phyloP scores from a whole-genome alignment of 2,113 vertebrate genomes.

The Caretta caretta region DNA sequence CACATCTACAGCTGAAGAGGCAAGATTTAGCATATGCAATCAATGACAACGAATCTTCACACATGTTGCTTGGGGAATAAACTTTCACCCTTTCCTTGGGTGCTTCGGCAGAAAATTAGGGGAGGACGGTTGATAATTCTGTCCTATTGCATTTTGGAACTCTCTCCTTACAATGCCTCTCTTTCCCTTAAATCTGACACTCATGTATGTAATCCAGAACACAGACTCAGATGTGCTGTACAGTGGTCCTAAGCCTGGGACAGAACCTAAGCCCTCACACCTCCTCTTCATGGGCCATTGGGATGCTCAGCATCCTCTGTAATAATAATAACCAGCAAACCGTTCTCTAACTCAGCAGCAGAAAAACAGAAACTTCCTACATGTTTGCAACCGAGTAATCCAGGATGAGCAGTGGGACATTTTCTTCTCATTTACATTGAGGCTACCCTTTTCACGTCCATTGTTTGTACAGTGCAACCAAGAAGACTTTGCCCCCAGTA shows the following conservation, averaged over 20 bases:
- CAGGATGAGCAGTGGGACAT: background rate
- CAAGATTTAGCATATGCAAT: background rate
- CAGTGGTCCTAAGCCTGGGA: background rate
- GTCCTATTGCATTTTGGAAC: background rate
- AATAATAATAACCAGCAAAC: background rate
- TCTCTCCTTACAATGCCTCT: background rate
- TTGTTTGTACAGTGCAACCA: background rate
- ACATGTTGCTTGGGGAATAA: background rate
- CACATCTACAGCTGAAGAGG: background rate
- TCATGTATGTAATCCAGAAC: background rate
- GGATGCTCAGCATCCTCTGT: background rate
- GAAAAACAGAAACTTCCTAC: background rate
- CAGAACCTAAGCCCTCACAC: background rate
- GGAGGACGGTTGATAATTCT: background rate
- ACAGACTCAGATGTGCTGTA: background rate
- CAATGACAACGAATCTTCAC: background rate
- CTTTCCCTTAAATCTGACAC: background rate
- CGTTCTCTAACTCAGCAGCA: background rate
- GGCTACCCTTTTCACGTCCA: background rate
- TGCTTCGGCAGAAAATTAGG: background rate
- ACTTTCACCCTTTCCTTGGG: background rate
- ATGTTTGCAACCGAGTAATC: background rate
- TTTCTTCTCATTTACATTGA: background rate
- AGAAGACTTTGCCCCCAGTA: background rate
- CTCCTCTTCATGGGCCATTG: background rate